phyloP scores from a whole-genome alignment of 2,888 invertebrate species.

The Steinernema hermaphroditum region DNA sequence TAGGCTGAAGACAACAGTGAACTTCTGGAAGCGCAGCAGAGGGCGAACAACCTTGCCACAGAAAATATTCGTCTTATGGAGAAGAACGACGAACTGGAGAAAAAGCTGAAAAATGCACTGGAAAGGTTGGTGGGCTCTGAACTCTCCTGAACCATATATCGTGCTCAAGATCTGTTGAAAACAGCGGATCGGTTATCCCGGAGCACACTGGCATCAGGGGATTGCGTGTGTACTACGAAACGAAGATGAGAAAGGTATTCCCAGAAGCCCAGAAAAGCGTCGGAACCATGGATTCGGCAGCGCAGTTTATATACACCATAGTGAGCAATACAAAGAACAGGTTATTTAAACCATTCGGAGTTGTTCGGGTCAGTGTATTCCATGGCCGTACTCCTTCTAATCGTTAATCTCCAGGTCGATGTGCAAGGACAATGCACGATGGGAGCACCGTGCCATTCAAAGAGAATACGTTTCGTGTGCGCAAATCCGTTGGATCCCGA shows the following conservation, averaged over 20 bases:
- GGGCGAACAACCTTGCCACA: background rate
- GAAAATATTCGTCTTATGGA: background rate
- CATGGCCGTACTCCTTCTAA: background rate
- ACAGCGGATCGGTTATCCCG: too few species aligned
- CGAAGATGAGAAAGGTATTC: background rate
- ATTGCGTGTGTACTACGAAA: background rate
- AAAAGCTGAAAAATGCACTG: too few species aligned
- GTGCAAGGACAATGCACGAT: background rate
- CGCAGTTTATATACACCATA: background rate
- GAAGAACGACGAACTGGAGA: constrained; percentile 20
- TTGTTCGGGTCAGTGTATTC: background rate
- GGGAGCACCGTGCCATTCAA: background rate
- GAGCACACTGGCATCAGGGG: too few species aligned
- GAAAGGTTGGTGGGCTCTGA: background rate
- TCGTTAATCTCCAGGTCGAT: background rate
- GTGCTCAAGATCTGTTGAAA: too few species aligned
- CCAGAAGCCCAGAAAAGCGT: background rate
- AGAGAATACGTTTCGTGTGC: background rate
- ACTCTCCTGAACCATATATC: too few species aligned
- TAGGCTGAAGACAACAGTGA: constrained; percentile 21
- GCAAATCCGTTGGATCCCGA: constrained; percentile 1
- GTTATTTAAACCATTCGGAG: background rate
- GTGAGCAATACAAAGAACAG: too few species aligned
- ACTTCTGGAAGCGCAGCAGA: constrained; percentile 19
- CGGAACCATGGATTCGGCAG: background rate